phyloP scores from a whole-genome alignment of 2,797 vertebrate genomes.

The Spea hammondii region DNA sequence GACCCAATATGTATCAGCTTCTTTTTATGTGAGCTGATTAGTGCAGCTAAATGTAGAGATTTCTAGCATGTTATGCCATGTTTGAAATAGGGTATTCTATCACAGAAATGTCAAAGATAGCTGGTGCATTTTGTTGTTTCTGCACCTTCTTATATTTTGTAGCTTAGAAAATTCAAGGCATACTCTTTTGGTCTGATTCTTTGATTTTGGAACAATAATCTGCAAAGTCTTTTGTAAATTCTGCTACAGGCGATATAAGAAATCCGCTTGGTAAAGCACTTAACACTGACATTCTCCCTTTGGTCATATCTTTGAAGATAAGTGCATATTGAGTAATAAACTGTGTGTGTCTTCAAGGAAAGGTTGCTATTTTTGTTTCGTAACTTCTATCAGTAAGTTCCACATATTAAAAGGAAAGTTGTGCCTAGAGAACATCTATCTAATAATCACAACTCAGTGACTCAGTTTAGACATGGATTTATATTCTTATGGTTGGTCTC shows the following conservation, averaged over 20 bases:
- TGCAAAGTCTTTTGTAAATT: slow-evolving; percentile 33
- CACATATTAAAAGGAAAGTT: slow-evolving; percentile 9
- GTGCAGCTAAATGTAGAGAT: background rate
- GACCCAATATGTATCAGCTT: too few species aligned
- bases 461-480: background rate
- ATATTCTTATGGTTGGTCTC: background rate
- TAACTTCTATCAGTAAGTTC: background rate
- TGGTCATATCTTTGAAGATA: slow-evolving; percentile 35
- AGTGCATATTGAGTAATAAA: slow-evolving; percentile 31
- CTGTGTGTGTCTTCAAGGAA: slow-evolving; percentile 21
- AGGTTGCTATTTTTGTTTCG: slow-evolving; percentile 22
- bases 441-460: background rate
- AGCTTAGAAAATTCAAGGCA: slow-evolving; percentile 22
- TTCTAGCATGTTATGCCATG: background rate
- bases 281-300: slow-evolving; percentile 29
- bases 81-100: slow-evolving; percentile 1
- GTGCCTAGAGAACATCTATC: background rate
- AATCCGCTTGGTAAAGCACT: slow-evolving; percentile 39
- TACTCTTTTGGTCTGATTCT: slow-evolving; percentile 21
- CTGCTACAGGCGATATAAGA: slow-evolving; percentile 38
- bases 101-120: background rate
- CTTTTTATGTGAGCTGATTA: background rate
- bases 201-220: slow-evolving; percentile 39
- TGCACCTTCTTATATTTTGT: slow-evolving; percentile 22
- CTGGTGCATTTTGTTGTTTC: slow-evolving; percentile 16